Base-by-base conservation (phyloP, 2,113 vertebrate genomes). In the Actenoides lindsayi region DNA sequence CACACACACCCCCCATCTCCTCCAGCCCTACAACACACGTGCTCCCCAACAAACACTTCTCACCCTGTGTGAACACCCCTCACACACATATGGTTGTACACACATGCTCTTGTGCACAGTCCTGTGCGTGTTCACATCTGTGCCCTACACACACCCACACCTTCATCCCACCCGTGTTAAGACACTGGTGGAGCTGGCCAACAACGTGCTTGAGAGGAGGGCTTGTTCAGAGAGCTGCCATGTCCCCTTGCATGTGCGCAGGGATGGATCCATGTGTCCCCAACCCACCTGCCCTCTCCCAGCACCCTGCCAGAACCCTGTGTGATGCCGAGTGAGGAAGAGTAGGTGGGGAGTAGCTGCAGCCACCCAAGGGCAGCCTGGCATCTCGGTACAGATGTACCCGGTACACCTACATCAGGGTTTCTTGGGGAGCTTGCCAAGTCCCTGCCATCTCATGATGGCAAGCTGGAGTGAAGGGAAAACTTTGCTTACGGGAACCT, bases 371-470 rank as follows among this genome's bases (percentile, higher is more conserved):
- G 25, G 37, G 60, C 39, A 69, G 39, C 35, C 30, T 27, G 57
- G 31, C 44, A 7, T 21, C 48, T 44, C 74, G 5, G 18, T 23
- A 53, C 14, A 28, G 27, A 53, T 53, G 21, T 11, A 31, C 70
- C 35, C 1, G 14, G 54, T 16, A 14, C 77, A 50, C 17, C 13
- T 6, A 8, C 8, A 13, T 2, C 3, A 8, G 14, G 17, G 25
- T 6, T 76, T 35, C 24, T 4, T 12, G 39, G 33, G 33, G 54
- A 37, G 15, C 5, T 51, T 7, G 44, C 9, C 37, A 30, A 11
- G 24, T 3, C 42, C 24, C 46, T 19, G 41, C 30, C 19, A 16
- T 10, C 42, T 48, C 2, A 0, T 2, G 1, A 13, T 9, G 4
- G 0, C 23, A 17, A 42, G 23, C 37, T 60, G 83, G 53, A 46